Conservation (phyloP, 2,888 invertebrate species). For the Acleris sparsana region DNA sequence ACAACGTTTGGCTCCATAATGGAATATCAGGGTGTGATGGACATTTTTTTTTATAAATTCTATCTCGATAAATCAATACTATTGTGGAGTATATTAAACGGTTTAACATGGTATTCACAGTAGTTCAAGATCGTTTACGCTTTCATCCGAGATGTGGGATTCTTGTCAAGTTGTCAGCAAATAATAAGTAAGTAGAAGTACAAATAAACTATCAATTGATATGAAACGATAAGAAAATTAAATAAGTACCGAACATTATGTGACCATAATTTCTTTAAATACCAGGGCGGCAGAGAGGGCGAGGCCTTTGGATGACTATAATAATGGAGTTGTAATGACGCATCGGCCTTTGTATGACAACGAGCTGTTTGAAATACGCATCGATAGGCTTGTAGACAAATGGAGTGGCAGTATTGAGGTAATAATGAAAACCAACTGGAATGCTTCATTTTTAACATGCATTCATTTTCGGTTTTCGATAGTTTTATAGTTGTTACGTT, state of each 20-base stretch:
- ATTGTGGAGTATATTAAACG: no score
- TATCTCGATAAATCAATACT: no score
- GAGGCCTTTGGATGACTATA: conserved; percentile 95
- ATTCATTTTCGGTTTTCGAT: conserved; percentile 8
- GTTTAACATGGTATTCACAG: conserved; percentile 47
- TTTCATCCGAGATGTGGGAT: conserved; percentile 96
- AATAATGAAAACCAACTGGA: conserved; percentile 27
- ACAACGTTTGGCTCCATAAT: no score
- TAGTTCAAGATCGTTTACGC: conserved; percentile 85
- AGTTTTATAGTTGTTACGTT: background rate
- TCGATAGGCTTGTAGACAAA: conserved; percentile 95
- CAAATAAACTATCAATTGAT: conserved; percentile 6
- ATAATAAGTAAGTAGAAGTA: conserved; percentile 78
- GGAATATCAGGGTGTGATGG: no score
- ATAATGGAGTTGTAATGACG: conserved; percentile 98
- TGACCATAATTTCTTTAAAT: conserved; percentile 1
- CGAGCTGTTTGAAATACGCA: conserved; percentile 97
- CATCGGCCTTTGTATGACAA: conserved; percentile 93
- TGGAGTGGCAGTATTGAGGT: conserved; percentile 97
- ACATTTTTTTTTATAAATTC: no score
- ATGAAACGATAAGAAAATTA: background rate
- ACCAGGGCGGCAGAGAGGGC: conserved; percentile 92
- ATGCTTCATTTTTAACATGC: background rate
- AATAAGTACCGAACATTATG: background rate
- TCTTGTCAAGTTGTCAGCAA: conserved; percentile 92